These are phyloP conservation scores for Gila robusta DNA, from an alignment of 2,797 vertebrate genomes.

Conservation along the genomic window DNA sequence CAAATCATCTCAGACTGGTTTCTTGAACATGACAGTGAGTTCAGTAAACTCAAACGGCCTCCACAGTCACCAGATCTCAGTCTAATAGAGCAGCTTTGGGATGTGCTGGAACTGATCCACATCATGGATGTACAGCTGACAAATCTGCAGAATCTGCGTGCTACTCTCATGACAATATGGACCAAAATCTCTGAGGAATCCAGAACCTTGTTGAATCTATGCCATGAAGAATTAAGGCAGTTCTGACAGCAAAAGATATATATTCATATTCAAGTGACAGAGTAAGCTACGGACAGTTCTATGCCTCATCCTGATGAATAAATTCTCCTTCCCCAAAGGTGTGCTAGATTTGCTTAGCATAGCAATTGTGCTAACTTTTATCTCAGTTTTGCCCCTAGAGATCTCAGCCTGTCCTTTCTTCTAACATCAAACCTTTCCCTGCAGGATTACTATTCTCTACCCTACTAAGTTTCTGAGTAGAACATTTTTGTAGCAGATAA, in stretches of 20 bases:
- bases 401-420: conserved; percentile 14
- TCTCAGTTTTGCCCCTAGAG: conserved; percentile 18
- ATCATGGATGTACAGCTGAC: too few species aligned
- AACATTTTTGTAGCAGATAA: background rate
- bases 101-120: too few species aligned
- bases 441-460: background rate
- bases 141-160: too few species aligned
- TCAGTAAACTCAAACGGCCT: too few species aligned
- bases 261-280: background rate
- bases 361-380: conserved; percentile 37
- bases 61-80: too few species aligned
- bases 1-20: too few species aligned
- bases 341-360: conserved; percentile 28
- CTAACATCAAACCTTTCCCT: conserved; percentile 25
- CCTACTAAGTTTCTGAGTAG: background rate
- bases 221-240: too few species aligned
- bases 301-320: background rate
- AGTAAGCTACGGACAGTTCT: background rate
- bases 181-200: background rate
- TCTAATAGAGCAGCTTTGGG: too few species aligned
- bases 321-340: conserved; percentile 4
- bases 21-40: too few species aligned
- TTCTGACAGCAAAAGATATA: background rate
- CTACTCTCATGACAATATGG: background rate
- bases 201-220: background rate